Evolutionary conservation across 2,888 invertebrate genomes (phyloP), one percentile per base, ranked within the genome.

Genomic region (Ametastegia equiseti): DNA sequence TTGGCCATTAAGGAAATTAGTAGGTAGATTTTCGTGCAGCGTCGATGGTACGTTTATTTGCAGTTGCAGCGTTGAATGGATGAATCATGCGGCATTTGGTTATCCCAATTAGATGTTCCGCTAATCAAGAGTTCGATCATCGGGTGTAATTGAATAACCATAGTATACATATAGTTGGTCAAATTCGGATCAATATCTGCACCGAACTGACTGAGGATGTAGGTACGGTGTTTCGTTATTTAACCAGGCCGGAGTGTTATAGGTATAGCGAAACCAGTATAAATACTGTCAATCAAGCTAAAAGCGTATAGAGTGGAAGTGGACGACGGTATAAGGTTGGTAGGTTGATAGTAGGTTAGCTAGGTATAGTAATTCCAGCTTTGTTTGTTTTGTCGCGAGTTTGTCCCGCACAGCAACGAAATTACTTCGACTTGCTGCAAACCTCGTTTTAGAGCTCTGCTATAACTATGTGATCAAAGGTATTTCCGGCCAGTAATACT

Each of bases 211-310:
- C n/a, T n/a, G 19, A 19, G 57, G 15, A 13, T 30, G 5, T 6
- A 42, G 5, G 42, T 42, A 60, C 23, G 30, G 60, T 60, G 60
- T 60, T 30, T 15, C 13, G 23, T 60, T 60, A 30, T 60, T 60
- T 0, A 60, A 4, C 60, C 15, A 23, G 7, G 2, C 60, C 13
- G 15, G 27, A 30, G 30, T 30, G 15, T n/a, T n/a, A n/a, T n/a
- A n/a, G n/a, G n/a, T n/a, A n/a, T n/a, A n/a, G n/a, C n/a, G n/a
- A n/a, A 60, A 60, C 30, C 30, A 15, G 60, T 47, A 30, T n/a
- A 47, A 47, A 71, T 71, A 71, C 15, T 71, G 71, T 71, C 71
- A 71, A 71, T 71, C 71, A 71, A 27, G 71, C 45, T 71, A 47
- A 71, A 71, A 71, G 45, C 71, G 71, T 30, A n/a, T n/a, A n/a